phyloP scores from a whole-genome alignment of 2,888 invertebrate genomes.

The Limnephilus auricula region DNA sequence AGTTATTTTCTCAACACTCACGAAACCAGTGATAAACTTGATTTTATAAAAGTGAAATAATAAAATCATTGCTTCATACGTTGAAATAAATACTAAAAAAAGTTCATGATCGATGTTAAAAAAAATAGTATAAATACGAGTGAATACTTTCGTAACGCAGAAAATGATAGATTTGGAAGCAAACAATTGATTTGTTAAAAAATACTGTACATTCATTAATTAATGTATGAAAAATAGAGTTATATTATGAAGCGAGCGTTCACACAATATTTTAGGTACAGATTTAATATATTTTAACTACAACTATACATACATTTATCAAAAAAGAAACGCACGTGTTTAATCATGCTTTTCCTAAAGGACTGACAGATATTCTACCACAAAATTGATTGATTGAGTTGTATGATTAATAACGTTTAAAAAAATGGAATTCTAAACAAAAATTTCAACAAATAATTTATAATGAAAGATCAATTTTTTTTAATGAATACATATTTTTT shows the following conservation, averaged over 20 bases:
- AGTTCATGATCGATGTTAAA: neutral
- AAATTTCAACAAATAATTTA: neutral
- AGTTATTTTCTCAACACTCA: neutral
- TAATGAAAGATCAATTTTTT: neutral
- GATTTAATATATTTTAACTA: slow-evolving; percentile 55
- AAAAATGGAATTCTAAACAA: neutral
- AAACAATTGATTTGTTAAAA: slow-evolving; percentile 21
- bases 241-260: slow-evolving; percentile 54
- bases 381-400: slow-evolving; percentile 38
- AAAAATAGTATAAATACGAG: neutral
- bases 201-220: slow-evolving; percentile 46
- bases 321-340: slow-evolving; percentile 6
- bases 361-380: slow-evolving; percentile 55
- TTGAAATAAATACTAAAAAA: neutral
- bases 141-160: neutral
- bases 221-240: slow-evolving; percentile 46
- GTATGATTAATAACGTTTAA: neutral
- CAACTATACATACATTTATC: slow-evolving; percentile 58
- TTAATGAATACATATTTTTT: neutral
- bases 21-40: neutral
- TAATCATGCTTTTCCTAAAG: slow-evolving; percentile 42
- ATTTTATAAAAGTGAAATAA: neutral
- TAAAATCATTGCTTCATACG: neutral
- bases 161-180: slow-evolving; percentile 1
- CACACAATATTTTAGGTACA: slow-evolving; percentile 62